Conservation (phyloP, 1,140 invertebrate genomes). For the Hetaerina americana region DNA sequence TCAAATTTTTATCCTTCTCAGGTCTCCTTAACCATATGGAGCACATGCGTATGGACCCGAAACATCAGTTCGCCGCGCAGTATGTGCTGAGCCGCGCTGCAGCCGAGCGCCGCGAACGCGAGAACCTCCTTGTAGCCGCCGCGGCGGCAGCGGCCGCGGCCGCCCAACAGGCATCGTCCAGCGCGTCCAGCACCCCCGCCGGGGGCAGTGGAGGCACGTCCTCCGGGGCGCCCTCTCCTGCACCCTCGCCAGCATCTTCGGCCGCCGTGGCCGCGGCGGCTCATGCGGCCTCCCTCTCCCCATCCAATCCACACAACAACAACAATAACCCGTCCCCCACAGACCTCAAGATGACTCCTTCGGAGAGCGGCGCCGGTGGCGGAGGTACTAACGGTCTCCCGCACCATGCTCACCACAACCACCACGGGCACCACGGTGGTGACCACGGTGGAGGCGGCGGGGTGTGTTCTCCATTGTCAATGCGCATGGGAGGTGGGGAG, state of each 20-base stretch:
- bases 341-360: background rate
- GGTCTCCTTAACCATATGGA: slow-evolving; percentile 88
- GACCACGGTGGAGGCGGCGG: slow-evolving; percentile 45
- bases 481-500: background rate
- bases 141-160: slow-evolving; percentile 44
- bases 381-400: slow-evolving; percentile 27
- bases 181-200: slow-evolving; percentile 14
- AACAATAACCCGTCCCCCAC: slow-evolving; percentile 39
- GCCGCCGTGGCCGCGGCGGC: background rate
- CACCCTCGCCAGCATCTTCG: slow-evolving; percentile 39
- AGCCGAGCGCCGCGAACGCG: slow-evolving; percentile 72
- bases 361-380: slow-evolving; percentile 15
- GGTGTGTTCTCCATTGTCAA: slow-evolving; percentile 29
- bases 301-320: slow-evolving; percentile 31
- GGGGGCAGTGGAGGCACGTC: slow-evolving; percentile 15
- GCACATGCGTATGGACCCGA: slow-evolving; percentile 92
- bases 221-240: slow-evolving; percentile 57
- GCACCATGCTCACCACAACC: slow-evolving; percentile 54
- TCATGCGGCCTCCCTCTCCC: slow-evolving; percentile 7
- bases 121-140: slow-evolving; percentile 54
- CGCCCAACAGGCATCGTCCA: background rate
- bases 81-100: slow-evolving; percentile 82
- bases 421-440: slow-evolving; percentile 60
- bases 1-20: slow-evolving; percentile 29
- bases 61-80: slow-evolving; percentile 89